Percentiles rank a stretch among this genome's conserved stretches.
Evolutionary conservation across 2,797 vertebrate species (phyloP).

Genomic region (Leucoraja ocellata): DNA sequence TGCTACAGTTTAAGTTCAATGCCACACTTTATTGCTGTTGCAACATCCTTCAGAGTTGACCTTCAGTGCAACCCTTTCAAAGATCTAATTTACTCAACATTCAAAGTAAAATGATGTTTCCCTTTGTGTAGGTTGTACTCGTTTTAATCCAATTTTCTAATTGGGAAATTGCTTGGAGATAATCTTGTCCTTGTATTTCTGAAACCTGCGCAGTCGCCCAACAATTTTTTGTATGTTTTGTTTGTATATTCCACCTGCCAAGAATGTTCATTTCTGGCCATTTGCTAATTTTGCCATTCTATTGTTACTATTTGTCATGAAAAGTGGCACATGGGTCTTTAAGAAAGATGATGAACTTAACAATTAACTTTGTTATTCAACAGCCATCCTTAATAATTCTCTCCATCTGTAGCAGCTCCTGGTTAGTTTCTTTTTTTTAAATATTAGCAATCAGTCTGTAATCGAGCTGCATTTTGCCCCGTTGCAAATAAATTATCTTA

Average conservation of each 20-base stretch:
- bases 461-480: not conserved
- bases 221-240: not conserved
- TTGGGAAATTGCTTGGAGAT: constrained; percentile 26
- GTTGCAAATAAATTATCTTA: not conserved
- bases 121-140: constrained; percentile 11
- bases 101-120: constrained; percentile 17
- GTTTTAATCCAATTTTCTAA: constrained; percentile 29
- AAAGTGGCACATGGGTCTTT: not conserved
- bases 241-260: constrained; percentile 15
- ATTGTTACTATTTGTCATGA: not conserved
- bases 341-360: not conserved
- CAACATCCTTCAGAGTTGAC: constrained; percentile 9
- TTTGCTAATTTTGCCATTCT: not conserved
- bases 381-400: not conserved
- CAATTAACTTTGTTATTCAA: not conserved
- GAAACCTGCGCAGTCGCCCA: not conserved
- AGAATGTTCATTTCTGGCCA: not conserved
- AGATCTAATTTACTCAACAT: constrained; percentile 34
- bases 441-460: not conserved
- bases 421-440: not conserved
- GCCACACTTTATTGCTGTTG: not conserved
- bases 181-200: constrained; percentile 1
- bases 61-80: constrained; percentile 28
- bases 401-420: not conserved
- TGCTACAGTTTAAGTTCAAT: not conserved